Evolutionary conservation across 2,113 vertebrate genomes (phyloP).

Genomic region (Tylochromis polylepis): DNA sequence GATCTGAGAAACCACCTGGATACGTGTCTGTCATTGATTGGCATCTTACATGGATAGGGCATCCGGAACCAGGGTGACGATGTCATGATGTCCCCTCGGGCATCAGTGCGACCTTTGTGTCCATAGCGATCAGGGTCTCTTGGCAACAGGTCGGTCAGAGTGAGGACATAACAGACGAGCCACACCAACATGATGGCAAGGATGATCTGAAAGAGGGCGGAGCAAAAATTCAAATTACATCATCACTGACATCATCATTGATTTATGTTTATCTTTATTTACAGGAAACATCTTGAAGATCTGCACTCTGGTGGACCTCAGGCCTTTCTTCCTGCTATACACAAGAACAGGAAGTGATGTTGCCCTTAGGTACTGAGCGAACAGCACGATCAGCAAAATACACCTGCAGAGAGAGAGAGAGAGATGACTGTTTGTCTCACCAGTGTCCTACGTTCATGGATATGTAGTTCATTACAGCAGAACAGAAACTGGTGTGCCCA

Average conservation of each 20-base stretch:
- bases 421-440: not conserved
- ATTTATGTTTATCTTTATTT: conserved; percentile 20
- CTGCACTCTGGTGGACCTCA: conserved; percentile 78
- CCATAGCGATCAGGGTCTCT: conserved; percentile 75
- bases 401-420: conserved; percentile 71
- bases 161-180: conserved; percentile 92
- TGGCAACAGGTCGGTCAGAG: conserved; percentile 79
- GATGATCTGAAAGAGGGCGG: conserved; percentile 79
- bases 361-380: conserved; percentile 89
- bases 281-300: conserved; percentile 99
- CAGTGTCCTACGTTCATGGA: not conserved
- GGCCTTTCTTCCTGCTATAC: conserved; percentile 79
- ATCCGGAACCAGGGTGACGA: conserved; percentile 89
- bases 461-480: not conserved
- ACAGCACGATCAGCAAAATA: conserved; percentile 88
- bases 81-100: conserved; percentile 88
- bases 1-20: not conserved
- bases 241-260: not conserved
- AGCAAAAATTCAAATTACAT: not conserved
- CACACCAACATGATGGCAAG: conserved; percentile 89
- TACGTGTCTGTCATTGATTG: not conserved
- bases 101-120: conserved; percentile 87
- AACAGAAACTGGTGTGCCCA: not conserved
- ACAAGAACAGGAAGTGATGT: conserved; percentile 77
- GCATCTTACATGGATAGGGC: conserved; percentile 89